Evolutionary conservation across 2,113 vertebrate species (phyloP), one percentile per base, ranked within the genome.

Genomic region (Sorex araneus): DNA sequence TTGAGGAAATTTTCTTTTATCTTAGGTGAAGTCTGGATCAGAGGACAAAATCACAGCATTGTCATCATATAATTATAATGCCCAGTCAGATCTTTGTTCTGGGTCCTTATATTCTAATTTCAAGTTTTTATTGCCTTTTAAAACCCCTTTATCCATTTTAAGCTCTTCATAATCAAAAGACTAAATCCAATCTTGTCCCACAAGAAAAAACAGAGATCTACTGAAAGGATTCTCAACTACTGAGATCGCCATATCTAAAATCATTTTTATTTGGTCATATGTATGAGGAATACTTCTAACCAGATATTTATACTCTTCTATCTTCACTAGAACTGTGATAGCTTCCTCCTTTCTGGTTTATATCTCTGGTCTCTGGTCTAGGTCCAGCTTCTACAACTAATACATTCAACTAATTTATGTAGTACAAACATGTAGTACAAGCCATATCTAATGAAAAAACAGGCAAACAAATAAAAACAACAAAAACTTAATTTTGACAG

Each of bases 1-100:
- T 87, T 92, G 75, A 90, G 40, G 30, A 87, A 84, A 82, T 87
- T 84, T 47, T 84, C 25, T 85, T 80, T 66, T 89, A 32, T 81
- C 25, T 69, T 71, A 16, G 63, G 25, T 54, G 28, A 85, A 79
- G 40, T 57, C 70, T 69, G 57, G 43, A 79, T 90, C 79, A 75
- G 57, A 60, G 78, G 28, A n/a, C 73, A 87, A 89, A 90, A 40
- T 23, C 36, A 36, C 1, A 4, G 9, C 0, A 1, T 76, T 82
- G 27, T n/a, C 28, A 54, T 47, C 45, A 27, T 16, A 15, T 79
- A 83, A 79, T 75, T 78, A 83, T 18, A 92, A 69, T 70, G 3
- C 12, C 63, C 18, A 36, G 13, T 86, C 30, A 54, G 66, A 60
- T 71, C 2, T 43, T n/a, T 73, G 34, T 45, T 23, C 43, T 67